Base-by-base conservation (phyloP, 2,113 vertebrate genomes). In the Protobothrops flavoviridis region DNA sequence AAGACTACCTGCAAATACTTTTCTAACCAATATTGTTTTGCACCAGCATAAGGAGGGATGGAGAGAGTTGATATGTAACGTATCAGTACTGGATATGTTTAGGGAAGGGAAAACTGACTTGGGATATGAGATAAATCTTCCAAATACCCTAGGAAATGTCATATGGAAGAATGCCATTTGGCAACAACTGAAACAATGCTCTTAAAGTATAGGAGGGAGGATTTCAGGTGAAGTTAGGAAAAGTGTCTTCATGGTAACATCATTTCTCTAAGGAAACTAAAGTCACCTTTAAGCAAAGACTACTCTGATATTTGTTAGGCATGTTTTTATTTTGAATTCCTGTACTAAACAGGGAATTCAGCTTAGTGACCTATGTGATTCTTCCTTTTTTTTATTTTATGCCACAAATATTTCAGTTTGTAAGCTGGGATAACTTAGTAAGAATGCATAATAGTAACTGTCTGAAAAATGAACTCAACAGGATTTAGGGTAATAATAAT, bases 391-490 rank as follows among this genome's bases (percentile, higher is more conserved):
- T 17, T 81, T 17, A 21, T 43, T 81, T 81, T 43, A 81, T 39
- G 9, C 4, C 5, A 3, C 15, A 59, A 24, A 48, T 17, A 89
- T 90, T 93, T 94, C 64, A 33, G 11, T 91, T 92, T 93, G 90
- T 11, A 0, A 0, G 45, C 53, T 87, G 20, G 45, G n/a, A 26
- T 57, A 93, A 87, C 1, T 90, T 33, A 0, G 86, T 92, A 92
- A 55, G 92, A 64, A 48, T 55, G 90, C 56, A 61, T 9, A 13
- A 81, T 89, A 94, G 69, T 93, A 88, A 94, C 85, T 55, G 86
- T 87, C 88, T 26, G 23, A 94, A 94, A 92, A 95, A 95, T 93
- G 24, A 92, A 26, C 7, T 57, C 10, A 6, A 21, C 55, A 89
- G 55, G 39, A 93, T 92, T 50, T 56, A 15, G 87, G 56, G 61